A percentile compares a stretch with the other conserved stretches of the same genome.
phyloP scores from a whole-genome alignment of 2,888 invertebrate genomes.

The Cheilosia vernalis region DNA sequence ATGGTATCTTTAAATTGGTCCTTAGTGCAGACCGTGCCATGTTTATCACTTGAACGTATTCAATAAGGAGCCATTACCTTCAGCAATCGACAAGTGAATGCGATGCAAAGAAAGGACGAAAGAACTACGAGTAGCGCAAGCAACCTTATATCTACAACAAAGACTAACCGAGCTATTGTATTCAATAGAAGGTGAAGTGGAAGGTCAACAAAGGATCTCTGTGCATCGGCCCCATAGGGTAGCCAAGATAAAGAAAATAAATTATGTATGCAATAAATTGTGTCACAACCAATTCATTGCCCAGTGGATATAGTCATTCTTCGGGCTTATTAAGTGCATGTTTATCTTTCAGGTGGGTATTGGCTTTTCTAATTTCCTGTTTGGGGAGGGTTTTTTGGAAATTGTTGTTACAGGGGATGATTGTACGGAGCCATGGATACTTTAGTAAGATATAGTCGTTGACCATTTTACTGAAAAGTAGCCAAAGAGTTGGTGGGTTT shows the following conservation, averaged over 20 bases:
- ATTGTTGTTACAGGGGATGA: background rate
- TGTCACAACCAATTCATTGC: constrained; percentile 67
- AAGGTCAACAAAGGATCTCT: constrained; percentile 40
- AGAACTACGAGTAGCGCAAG: background rate
- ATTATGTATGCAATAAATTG: constrained; percentile 73
- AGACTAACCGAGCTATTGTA: constrained; percentile 54
- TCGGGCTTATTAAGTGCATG: constrained; percentile 38
- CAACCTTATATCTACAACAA: constrained; percentile 3
- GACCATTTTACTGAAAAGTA: too few species aligned
- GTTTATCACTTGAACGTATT: constrained; percentile 74
- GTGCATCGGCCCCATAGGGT: constrained; percentile 38
- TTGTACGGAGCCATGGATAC: too few species aligned
- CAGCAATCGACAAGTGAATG: constrained; percentile 69
- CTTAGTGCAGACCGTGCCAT: constrained; percentile 71
- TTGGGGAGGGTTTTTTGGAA: background rate
- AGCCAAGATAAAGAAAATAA: constrained; percentile 42
- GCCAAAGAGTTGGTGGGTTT: too few species aligned
- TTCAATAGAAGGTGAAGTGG: constrained; percentile 42
- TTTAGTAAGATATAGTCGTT: too few species aligned
- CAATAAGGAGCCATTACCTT: constrained; percentile 72
- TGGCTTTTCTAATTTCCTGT: constrained; percentile 63
- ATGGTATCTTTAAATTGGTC: constrained; percentile 73
- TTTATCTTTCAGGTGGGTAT: constrained; percentile 32
- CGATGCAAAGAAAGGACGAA: constrained; percentile 36
- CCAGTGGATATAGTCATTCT: constrained; percentile 41